Percentiles rank a stretch among this genome's conserved stretches.
phyloP scores from a whole-genome alignment of 2,113 vertebrate genomes.

The Rana temporaria region DNA sequence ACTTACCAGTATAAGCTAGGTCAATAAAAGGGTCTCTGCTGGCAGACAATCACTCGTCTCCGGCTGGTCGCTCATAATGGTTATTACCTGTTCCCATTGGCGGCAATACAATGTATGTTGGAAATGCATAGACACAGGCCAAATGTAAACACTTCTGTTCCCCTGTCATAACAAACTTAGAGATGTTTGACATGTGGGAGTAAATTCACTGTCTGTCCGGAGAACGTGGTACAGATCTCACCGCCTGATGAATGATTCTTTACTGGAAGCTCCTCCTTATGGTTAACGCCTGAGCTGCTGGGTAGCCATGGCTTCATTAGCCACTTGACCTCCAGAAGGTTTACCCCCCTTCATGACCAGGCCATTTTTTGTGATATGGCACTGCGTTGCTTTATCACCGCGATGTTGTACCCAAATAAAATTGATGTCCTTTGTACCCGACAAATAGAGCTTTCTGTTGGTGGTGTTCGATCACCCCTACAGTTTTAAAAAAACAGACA shows the following conservation, averaged over 20 bases:
- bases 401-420: too few relatives aligned
- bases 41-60: conserved; percentile 6
- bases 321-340: too few relatives aligned
- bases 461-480: too few relatives aligned
- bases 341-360: too few relatives aligned
- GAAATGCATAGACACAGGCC: conserved; percentile 35
- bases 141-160: conserved; percentile 36
- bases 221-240: conserved; percentile 38
- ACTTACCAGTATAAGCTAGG: background rate
- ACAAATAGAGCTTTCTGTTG: too few relatives aligned
- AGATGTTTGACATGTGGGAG: conserved; percentile 48
- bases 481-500: too few relatives aligned
- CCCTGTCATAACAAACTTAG: conserved; percentile 53
- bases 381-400: too few relatives aligned
- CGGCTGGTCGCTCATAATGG: conserved; percentile 30
- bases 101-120: background rate
- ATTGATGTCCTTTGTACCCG: too few relatives aligned
- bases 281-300: conserved; percentile 20
- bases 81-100: conserved; percentile 37
- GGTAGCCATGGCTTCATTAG: too few relatives aligned
- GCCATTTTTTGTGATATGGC: too few relatives aligned
- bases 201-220: conserved; percentile 28
- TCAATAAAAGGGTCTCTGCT: conserved; percentile 1
- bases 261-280: conserved; percentile 15
- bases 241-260: conserved; percentile 28